Evolutionary conservation across 2,888 invertebrate species (phyloP), one percentile per base, ranked within the genome.

Genomic region (Thalpophila matura): DNA sequence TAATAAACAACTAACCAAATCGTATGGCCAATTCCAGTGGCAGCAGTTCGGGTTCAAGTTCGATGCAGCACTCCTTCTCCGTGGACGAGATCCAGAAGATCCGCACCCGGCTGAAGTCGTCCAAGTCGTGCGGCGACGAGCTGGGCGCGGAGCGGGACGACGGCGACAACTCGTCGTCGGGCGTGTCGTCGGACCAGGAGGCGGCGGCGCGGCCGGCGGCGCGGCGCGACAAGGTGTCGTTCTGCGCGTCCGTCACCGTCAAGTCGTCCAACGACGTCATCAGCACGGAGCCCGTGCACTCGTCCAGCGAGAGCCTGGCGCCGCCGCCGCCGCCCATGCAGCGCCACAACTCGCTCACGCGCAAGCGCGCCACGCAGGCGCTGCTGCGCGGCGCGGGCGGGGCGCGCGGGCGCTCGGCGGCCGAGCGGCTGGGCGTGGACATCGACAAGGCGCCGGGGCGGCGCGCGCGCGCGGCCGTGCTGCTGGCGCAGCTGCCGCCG

Each of bases 81-180:
- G 98, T 98, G 61, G 98, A 98, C 89, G 98, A 98, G 91, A 98
- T 98, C 56, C 98, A 98, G 88, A 98, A 98, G 89, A 97, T 98
- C 71, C 96, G 98, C 74, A 97, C 97, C 26, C 97, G 97, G 82
- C 95, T 98, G 62, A 98, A 98, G 88, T 97, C 97, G 58, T 98
- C 98, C 6, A 97, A 97, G 88, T 98, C 98, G 10, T 98, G 97
- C 89, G 98, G 98, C 33, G 98, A 98, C 91, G 97, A 98, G 85
- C 96, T 98, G 78, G 93, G 94, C 64, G 80, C 75, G n/a, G 95
- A 93, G 64, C 90, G 95, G 6, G 98, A 97, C 92, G 98, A 98
- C 90, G 97, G 97, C 47, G 98, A 98, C 91, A 98, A 98, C 91
- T 98, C 98, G 73, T 98, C 98, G 4, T 98, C 98, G 24, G 98